Percentiles rank a stretch among this genome's conserved stretches.
These are phyloP conservation scores for Hepsetus odoe DNA, from an alignment of 2,113 vertebrate species.

Conservation along the genomic window DNA sequence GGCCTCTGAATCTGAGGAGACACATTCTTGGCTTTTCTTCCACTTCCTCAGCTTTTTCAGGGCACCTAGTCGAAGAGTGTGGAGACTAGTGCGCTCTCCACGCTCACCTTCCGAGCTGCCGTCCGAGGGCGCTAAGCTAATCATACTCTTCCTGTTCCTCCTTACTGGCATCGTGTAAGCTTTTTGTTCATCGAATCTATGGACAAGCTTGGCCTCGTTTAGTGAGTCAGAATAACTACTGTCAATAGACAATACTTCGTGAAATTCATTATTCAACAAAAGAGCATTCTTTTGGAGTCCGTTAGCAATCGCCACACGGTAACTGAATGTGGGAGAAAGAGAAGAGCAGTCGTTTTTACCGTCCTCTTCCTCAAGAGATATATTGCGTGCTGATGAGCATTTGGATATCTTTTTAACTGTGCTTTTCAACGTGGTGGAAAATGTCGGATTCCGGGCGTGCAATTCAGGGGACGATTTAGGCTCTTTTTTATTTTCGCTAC, in stretches of 20 bases:
- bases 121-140: slow-evolving; percentile 93
- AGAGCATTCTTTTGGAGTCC: slow-evolving; percentile 84
- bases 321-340: slow-evolving; percentile 96
- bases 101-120: slow-evolving; percentile 96
- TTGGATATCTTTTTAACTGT: slow-evolving; percentile 92
- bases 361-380: slow-evolving; percentile 86
- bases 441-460: slow-evolving; percentile 81
- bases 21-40: slow-evolving; percentile 98
- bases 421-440: slow-evolving; percentile 90
- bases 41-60: slow-evolving; percentile 92
- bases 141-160: slow-evolving; percentile 93
- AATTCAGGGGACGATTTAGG: slow-evolving; percentile 79
- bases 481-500: slow-evolving; percentile 83
- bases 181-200: slow-evolving; percentile 78
- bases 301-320: slow-evolving; percentile 95
- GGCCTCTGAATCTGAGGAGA: slow-evolving; percentile 93
- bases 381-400: slow-evolving; percentile 88
- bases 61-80: slow-evolving; percentile 89
- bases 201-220: slow-evolving; percentile 82
- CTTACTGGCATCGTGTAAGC: slow-evolving; percentile 91
- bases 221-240: slow-evolving; percentile 87
- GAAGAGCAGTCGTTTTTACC: slow-evolving; percentile 87
- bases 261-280: slow-evolving; percentile 83
- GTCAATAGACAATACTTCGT: slow-evolving; percentile 86
- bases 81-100: slow-evolving; percentile 83